Conservation (phyloP, 2,797 vertebrate species). For the Manis crassicaudata region DNA sequence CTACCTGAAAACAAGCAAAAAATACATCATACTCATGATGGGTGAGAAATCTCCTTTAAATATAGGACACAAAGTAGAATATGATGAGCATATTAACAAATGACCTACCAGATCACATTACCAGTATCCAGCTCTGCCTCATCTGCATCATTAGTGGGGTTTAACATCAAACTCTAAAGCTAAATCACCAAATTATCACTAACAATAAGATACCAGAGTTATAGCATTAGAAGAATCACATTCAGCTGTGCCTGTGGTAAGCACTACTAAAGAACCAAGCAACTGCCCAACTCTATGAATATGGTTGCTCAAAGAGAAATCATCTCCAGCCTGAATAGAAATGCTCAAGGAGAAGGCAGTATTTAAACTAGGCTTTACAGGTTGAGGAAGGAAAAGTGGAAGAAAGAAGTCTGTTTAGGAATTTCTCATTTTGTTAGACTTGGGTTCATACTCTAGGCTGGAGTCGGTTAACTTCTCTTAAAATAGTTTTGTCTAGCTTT, state of each 20-base stretch:
- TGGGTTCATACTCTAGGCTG: neutral
- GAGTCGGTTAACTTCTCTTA: slow-evolving; percentile 11
- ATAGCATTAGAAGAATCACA: neutral
- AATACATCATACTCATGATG: neutral
- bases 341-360: neutral
- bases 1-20: neutral
- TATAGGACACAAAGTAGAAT: neutral
- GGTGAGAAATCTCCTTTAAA: neutral
- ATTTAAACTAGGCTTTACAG: neutral
- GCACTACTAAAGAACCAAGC: neutral
- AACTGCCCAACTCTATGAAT: neutral
- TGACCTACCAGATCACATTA: neutral
- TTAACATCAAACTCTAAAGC: slow-evolving; percentile 14
- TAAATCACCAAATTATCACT: neutral
- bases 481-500: slow-evolving; percentile 24
- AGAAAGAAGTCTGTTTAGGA: slow-evolving; percentile 9
- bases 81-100: slow-evolving; percentile 37
- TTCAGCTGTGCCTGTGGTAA: neutral
- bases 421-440: slow-evolving; percentile 18
- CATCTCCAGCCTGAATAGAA: neutral
- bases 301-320: neutral
- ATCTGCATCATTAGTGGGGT: neutral
- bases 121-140: neutral
- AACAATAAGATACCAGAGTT: neutral
- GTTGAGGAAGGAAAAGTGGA: neutral